phyloP scores from a whole-genome alignment of 2,888 invertebrate species.

The Lacanobia wlatinum region DNA sequence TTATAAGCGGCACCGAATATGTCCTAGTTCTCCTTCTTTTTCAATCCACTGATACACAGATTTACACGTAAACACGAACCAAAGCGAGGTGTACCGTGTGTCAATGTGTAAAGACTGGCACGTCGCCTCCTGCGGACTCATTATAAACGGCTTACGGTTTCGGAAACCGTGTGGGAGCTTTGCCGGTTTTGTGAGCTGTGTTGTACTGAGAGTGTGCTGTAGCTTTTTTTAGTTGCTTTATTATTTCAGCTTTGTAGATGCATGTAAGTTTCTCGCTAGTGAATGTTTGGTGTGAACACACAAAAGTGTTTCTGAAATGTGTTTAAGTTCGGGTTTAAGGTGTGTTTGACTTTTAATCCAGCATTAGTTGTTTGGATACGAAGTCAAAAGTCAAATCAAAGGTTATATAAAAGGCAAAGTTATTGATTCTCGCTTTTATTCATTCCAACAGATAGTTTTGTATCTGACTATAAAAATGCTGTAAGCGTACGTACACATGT shows the following conservation, averaged over 20 bases:
- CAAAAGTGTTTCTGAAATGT: too few species aligned
- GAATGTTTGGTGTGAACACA: not conserved
- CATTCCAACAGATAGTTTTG: too few species aligned
- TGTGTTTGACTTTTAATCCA: too few species aligned
- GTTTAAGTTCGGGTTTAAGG: too few species aligned
- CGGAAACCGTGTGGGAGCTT: not conserved
- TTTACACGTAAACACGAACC: not conserved
- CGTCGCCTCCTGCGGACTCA: constrained; percentile 12
- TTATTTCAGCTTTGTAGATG: not conserved
- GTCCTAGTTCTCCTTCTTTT: not conserved
- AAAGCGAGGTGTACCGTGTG: constrained; percentile 2
- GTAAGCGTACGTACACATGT: too few species aligned
- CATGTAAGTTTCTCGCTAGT: not conserved
- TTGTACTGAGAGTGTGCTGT: not conserved
- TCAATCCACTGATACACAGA: not conserved
- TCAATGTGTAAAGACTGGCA: constrained; percentile 32
- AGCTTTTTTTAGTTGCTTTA: not conserved
- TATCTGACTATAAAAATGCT: too few species aligned
- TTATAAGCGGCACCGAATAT: too few species aligned
- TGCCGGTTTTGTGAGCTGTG: not conserved
- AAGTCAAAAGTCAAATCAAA: too few species aligned
- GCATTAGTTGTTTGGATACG: too few species aligned
- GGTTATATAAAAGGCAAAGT: too few species aligned
- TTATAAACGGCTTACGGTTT: constrained; percentile 47
- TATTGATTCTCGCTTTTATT: too few species aligned